Conservation (phyloP, 2,888 invertebrate genomes). For the Sarcophaga subvicina region DNA sequence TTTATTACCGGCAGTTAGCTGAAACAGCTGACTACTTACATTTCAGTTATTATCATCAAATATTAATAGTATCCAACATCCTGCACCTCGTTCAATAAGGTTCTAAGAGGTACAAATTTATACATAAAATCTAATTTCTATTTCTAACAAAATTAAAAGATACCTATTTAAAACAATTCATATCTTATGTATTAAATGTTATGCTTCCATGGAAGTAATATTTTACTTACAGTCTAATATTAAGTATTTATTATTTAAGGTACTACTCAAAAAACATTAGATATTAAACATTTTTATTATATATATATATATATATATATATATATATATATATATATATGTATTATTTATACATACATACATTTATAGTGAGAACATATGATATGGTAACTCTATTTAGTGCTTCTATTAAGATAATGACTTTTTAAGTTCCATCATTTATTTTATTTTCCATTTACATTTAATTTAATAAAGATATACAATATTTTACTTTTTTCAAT, state of each 20-base stretch:
- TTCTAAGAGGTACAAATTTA: slow-evolving; percentile 44
- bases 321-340: slow-evolving; percentile 10
- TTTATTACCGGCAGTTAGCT: neutral
- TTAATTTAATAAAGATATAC: neutral
- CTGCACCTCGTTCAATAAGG: slow-evolving; percentile 27
- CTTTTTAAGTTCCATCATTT: neutral
- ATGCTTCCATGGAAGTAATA: neutral
- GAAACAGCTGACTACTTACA: neutral
- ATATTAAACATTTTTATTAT: neutral
- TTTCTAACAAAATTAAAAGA: no score
- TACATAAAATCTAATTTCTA: neutral
- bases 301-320: slow-evolving; percentile 7
- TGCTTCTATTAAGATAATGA: slow-evolving; percentile 37
- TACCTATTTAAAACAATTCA: no score
- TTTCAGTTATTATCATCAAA: slow-evolving; percentile 4
- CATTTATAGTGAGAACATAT: neutral
- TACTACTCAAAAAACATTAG: neutral
- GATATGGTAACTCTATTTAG: neutral
- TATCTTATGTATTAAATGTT: no score
- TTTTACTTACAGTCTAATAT: neutral
- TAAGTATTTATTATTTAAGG: neutral
- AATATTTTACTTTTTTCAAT: neutral
- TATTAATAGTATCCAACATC: slow-evolving; percentile 10
- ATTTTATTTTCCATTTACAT: neutral
- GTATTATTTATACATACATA: neutral